Evolutionary conservation across 2,888 invertebrate species (phyloP).

Genomic region (Dinocampus coccinellae): DNA sequence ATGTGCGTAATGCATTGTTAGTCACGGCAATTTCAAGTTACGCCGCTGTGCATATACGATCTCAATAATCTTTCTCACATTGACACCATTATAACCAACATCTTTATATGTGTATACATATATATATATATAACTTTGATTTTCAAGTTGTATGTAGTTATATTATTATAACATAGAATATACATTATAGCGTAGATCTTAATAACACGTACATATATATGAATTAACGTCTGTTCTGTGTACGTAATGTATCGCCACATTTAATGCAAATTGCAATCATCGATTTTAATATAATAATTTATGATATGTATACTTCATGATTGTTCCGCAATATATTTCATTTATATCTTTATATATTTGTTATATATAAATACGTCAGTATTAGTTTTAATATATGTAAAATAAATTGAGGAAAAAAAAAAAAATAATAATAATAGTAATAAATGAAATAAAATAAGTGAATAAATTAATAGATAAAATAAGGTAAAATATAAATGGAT

Average conservation of each 20-base stretch:
- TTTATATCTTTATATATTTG: background rate
- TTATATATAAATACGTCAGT: too few relatives aligned
- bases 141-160: conserved; percentile 1
- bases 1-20: conserved; percentile 46
- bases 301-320: too few relatives aligned
- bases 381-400: too few relatives aligned
- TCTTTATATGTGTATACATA: conserved; percentile 20
- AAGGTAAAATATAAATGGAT: background rate
- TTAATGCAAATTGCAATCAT: too few relatives aligned
- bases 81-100: conserved; percentile 35
- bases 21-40: conserved; percentile 44
- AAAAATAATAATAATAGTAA: too few relatives aligned
- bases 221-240: background rate
- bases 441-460: too few relatives aligned
- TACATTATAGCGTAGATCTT: background rate
- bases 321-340: background rate
- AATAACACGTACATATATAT: background rate
- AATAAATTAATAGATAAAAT: too few relatives aligned
- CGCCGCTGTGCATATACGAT: conserved; percentile 33
- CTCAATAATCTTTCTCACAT: conserved; percentile 41
- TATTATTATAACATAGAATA: background rate
- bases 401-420: too few relatives aligned
- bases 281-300: too few relatives aligned
- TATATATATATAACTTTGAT: conserved; percentile 8
- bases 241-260: too few relatives aligned